Evolutionary conservation across 2,113 vertebrate species (phyloP).

Genomic region (Bufo gargarizans): DNA sequence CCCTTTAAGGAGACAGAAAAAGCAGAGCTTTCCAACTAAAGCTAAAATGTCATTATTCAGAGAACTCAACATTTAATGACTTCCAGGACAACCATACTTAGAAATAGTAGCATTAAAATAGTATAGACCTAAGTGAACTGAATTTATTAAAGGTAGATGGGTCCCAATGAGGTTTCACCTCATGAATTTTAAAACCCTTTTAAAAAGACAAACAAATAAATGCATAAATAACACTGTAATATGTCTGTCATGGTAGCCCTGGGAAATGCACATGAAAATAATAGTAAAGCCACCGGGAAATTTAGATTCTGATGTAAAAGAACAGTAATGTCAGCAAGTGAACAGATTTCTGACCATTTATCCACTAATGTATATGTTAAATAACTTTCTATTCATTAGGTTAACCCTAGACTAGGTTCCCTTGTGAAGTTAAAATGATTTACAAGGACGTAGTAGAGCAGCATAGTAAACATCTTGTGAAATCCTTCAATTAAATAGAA

Average conservation of each 20-base stretch:
- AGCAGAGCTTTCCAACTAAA: not conserved
- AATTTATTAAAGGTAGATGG: slow-evolving; percentile 14
- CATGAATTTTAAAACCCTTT: slow-evolving; percentile 43
- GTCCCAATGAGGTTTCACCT: not conserved
- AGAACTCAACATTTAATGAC: not conserved
- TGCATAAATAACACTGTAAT: slow-evolving; percentile 31
- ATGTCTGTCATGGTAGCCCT: slow-evolving; percentile 1
- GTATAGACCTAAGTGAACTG: slow-evolving; percentile 5
- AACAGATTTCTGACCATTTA: slow-evolving; percentile 18
- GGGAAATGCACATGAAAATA: slow-evolving; percentile 40
- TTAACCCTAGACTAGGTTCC: slow-evolving; percentile 16
- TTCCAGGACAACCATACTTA: not conserved
- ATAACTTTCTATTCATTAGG: slow-evolving; percentile 34
- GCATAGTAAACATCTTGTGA: slow-evolving; percentile 37
- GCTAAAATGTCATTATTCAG: not conserved
- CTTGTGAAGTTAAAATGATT: slow-evolving; percentile 26
- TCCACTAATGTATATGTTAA: slow-evolving; percentile 24
- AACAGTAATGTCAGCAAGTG: slow-evolving; percentile 15
- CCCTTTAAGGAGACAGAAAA: not conserved
- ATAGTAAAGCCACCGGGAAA: slow-evolving; percentile 41
- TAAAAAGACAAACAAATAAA: slow-evolving; percentile 34
- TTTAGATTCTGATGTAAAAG: slow-evolving; percentile 27
- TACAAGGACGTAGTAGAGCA: slow-evolving; percentile 18
- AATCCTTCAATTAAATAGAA: slow-evolving; percentile 29
- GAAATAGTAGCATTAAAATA: not conserved